These are phyloP conservation scores for Axis porcinus DNA, from an alignment of 2,113 vertebrate species.

Conservation along the genomic window DNA sequence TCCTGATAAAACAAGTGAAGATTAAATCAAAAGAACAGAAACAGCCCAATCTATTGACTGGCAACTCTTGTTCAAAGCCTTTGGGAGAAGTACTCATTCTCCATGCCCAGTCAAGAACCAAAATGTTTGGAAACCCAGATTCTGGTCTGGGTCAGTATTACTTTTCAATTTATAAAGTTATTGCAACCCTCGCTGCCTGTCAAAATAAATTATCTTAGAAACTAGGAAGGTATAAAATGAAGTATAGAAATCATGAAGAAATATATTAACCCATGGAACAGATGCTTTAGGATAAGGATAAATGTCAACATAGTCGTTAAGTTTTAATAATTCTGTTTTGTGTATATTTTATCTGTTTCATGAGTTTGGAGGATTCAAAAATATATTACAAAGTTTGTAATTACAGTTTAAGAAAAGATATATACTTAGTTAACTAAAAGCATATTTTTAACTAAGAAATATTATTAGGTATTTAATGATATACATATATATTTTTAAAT, in stretches of 20 bases:
- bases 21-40: not conserved
- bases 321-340: not conserved
- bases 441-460: not conserved
- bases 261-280: not conserved
- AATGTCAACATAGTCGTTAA: not conserved
- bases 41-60: not conserved
- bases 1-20: not conserved
- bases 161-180: constrained; percentile 1
- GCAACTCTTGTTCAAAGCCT: not conserved
- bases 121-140: not conserved
- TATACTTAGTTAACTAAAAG: not conserved
- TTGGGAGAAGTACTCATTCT: not conserved
- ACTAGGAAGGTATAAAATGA: not conserved
- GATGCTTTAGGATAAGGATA: not conserved
- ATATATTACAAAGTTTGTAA: not conserved
- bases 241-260: not conserved
- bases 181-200: not conserved
- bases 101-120: not conserved
- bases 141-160: not conserved
- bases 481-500: not conserved
- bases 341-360: not conserved
- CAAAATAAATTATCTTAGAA: constrained; percentile 12
- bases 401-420: not conserved
- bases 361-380: not conserved
- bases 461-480: not conserved